A percentile compares a stretch with the other conserved stretches of the same genome.
These are phyloP conservation scores for Schrankia costaestrigalis DNA, from an alignment of 2,888 invertebrate genomes.

Conservation along the genomic window DNA sequence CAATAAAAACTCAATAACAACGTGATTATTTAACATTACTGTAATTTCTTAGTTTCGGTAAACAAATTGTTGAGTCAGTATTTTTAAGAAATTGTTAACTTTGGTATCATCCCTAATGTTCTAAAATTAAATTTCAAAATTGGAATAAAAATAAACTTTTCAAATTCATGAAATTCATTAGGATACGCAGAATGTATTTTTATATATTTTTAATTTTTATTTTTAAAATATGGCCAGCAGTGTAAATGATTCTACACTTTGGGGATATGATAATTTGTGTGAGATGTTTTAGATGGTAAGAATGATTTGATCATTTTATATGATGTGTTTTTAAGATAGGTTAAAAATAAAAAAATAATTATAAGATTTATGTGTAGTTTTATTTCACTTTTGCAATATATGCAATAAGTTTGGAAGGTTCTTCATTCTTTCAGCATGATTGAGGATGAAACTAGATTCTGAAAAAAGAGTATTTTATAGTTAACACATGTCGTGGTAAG, in stretches of 20 bases:
- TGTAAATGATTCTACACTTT: constrained; percentile 24
- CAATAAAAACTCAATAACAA: too few species aligned
- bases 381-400: constrained; percentile 6
- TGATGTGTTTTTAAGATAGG: constrained; percentile 35
- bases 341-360: constrained; percentile 33
- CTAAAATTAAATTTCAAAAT: background rate
- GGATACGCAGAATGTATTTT: constrained; percentile 7
- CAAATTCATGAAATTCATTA: too few species aligned
- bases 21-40: too few species aligned
- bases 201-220: constrained; percentile 7
- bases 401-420: background rate
- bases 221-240: constrained; percentile 22
- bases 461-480: constrained; percentile 29
- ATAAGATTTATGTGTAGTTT: constrained; percentile 21
- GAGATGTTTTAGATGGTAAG: constrained; percentile 28
- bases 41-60: too few species aligned
- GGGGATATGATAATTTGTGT: constrained; percentile 25
- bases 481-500: background rate
- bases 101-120: too few species aligned
- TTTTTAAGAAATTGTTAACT: too few species aligned
- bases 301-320: constrained; percentile 41
- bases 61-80: too few species aligned
- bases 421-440: constrained; percentile 65
- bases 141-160: too few species aligned
- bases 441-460: constrained; percentile 58